A percentile compares a stretch with the other conserved stretches of the same genome.
Evolutionary conservation across 2,797 vertebrate genomes (phyloP).

Genomic region (Diplodus sargus): DNA sequence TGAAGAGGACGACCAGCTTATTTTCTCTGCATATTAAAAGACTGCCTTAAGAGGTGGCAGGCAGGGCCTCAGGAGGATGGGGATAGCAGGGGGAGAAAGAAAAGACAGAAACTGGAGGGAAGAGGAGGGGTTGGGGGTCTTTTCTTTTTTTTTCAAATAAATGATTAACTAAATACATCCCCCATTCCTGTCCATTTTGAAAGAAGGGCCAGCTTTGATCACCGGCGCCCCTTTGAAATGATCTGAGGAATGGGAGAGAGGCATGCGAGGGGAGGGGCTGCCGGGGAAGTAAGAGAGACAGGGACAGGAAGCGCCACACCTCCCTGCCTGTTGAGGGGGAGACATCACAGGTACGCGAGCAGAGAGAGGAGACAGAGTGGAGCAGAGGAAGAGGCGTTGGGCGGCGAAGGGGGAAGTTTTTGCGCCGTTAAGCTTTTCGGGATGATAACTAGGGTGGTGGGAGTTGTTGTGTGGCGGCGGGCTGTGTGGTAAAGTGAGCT

Average conservation of each 20-base stretch:
- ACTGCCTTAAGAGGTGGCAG: conserved; percentile 61
- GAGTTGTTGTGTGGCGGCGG: conserved; percentile 33
- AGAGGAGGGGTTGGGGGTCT: conserved; percentile 19
- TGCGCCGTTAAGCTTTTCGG: conserved; percentile 32
- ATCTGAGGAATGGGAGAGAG: conserved; percentile 67
- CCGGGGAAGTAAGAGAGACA: conserved; percentile 41
- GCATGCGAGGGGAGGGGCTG: conserved; percentile 32
- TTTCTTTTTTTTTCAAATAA: conserved; percentile 64
- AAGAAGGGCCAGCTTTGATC: conserved; percentile 79
- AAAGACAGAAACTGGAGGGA: conserved; percentile 56
- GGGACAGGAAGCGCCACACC: conserved; percentile 55
- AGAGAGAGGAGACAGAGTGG: conserved; percentile 5
- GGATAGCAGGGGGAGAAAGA: conserved; percentile 6
- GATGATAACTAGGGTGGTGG: conserved; percentile 21
- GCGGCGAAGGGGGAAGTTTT: conserved; percentile 17
- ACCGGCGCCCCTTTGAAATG: conserved; percentile 79
- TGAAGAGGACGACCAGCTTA: conserved; percentile 67
- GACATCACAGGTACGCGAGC: conserved; percentile 55
- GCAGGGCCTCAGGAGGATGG: conserved; percentile 54
- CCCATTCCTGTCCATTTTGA: conserved; percentile 74
- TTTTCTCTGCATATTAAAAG: conserved; percentile 75
- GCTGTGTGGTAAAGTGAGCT: conserved; percentile 45
- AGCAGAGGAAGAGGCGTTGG: conserved; percentile 5
- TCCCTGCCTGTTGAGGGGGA: conserved; percentile 47
- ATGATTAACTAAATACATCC: conserved; percentile 79